Evolutionary conservation across 1,140 invertebrate genomes (phyloP), one percentile per base, ranked within the genome.

Genomic region (Drosophila kepulauana): DNA sequence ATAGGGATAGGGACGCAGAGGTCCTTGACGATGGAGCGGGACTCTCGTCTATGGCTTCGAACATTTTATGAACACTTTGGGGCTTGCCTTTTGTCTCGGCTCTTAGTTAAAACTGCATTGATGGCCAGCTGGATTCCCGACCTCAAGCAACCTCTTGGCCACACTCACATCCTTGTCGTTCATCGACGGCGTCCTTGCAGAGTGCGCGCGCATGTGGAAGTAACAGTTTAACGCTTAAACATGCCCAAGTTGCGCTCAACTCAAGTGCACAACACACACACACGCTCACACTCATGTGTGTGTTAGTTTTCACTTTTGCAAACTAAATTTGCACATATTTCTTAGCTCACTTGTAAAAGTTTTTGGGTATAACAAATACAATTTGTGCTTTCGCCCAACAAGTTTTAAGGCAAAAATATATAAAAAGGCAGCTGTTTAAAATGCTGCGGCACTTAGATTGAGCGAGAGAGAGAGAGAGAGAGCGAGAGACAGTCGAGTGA

Each of bases 161-260:
- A 41, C 35, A n/a, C 28, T n/a, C 41, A 41, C 46, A 41, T 51
- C 33, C 28, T 63, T 51, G n/a, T 25, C 38, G 15, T 20, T 43
- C 38, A 10, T 20, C 52, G 11, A 13, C 43, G 8, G 28, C 43
- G 45, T 38, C 52, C 35, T 46, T n/a, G 52, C 38, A 38, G 28
- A 61, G 61, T 71, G 68, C 61, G 61, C 68, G 73, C 61, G 73
- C 80, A 82, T 88, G 84, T 84, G 84, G 84, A 87, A 87, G 80
- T 87, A 88, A 84, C 82, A 88, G 82, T 87, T 86, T 88, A 88
- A 81, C 84, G 82, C 84, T 87, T 73, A 82, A 88, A 88, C 84
- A 88, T 82, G 84, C 80, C 84, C 82, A 84, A 87, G 82, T 79
- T 88, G 77, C 49, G 73, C 63, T 76, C 84, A 75, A 51, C 64